Conservation (phyloP, 2,797 vertebrate genomes). For the Cynopterus sphinx region DNA sequence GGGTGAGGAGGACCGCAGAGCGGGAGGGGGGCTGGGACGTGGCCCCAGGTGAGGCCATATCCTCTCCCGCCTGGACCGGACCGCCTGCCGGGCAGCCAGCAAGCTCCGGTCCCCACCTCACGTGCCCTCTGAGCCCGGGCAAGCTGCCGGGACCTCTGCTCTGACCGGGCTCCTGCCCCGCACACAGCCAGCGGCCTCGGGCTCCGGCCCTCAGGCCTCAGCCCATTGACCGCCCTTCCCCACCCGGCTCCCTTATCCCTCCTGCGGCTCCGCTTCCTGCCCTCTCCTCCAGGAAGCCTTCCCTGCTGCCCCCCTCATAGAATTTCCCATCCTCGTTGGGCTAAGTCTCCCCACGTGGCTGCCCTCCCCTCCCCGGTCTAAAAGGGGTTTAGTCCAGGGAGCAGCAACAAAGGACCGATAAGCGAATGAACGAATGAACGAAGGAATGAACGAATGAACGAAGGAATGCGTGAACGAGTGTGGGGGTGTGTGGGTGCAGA, state of each 20-base stretch:
- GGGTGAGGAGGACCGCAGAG: accelerated
- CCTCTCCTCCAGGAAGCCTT: background rate
- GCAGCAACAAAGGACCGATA: accelerated
- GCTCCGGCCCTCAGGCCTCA: background rate
- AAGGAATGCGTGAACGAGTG: accelerated
- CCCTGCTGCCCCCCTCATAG: background rate
- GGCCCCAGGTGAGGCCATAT: accelerated
- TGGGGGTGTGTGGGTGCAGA: accelerated
- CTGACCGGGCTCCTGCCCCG: accelerated
- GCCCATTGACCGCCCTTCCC: accelerated
- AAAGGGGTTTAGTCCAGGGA: background rate
- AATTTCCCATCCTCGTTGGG: background rate
- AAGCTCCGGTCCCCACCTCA: too few species aligned
- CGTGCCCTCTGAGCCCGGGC: background rate
- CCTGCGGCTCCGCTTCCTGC: background rate
- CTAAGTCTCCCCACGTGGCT: background rate
- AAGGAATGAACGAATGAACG: accelerated
- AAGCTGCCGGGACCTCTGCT: background rate
- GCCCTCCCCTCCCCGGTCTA: background rate
- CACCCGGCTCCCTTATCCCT: background rate
- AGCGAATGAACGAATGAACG: accelerated
- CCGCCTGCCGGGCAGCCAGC: background rate
- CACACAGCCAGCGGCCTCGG: background rate
- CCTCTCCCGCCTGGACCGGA: background rate
- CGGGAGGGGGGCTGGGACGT: accelerated